A percentile compares a stretch with the other conserved stretches of the same genome.
Evolutionary conservation across 92 coral and sea anemone genomes (phyloP).

Genomic region (Montipora capitata): DNA sequence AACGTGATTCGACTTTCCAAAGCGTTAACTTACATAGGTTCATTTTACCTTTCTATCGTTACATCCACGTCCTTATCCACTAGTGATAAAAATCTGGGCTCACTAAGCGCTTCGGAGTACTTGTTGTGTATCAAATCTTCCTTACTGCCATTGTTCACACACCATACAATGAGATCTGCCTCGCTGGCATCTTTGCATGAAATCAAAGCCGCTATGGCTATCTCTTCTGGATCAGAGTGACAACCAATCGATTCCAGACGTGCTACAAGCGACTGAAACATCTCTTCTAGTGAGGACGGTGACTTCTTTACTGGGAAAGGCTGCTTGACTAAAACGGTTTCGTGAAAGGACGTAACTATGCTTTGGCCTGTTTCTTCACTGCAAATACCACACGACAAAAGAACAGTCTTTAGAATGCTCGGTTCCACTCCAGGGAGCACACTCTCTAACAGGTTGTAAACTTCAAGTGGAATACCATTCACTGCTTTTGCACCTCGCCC

Average conservation of each 20-base stretch:
- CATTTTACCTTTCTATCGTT: not conserved
- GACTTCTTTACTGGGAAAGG: not conserved
- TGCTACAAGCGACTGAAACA: constrained; percentile 52
- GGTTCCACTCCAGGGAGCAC: constrained; percentile 82
- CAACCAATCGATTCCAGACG: constrained; percentile 67
- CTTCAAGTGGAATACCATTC: constrained; percentile 54
- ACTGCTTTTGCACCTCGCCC: constrained; percentile 61
- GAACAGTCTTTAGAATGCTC: constrained; percentile 55
- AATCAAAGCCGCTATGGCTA: constrained; percentile 83
- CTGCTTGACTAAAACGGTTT: not conserved
- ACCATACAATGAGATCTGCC: constrained; percentile 84
- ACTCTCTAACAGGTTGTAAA: constrained; percentile 84
- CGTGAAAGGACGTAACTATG: constrained; percentile 31
- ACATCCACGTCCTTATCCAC: constrained; percentile 2
- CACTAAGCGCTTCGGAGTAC: constrained; percentile 73
- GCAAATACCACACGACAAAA: constrained; percentile 66
- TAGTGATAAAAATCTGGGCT: constrained; percentile 66
- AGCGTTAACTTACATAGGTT: too few relatives aligned
- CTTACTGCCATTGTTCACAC: constrained; percentile 52
- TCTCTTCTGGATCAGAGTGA: constrained; percentile 75
- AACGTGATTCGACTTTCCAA: too few relatives aligned
- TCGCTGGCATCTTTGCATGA: constrained; percentile 73
- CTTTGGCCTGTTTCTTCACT: constrained; percentile 20
- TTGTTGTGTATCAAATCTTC: constrained; percentile 55
- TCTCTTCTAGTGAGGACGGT: not conserved